Evolutionary conservation across 2,113 vertebrate genomes (phyloP).

Genomic region (Xyliphius kryptos): DNA sequence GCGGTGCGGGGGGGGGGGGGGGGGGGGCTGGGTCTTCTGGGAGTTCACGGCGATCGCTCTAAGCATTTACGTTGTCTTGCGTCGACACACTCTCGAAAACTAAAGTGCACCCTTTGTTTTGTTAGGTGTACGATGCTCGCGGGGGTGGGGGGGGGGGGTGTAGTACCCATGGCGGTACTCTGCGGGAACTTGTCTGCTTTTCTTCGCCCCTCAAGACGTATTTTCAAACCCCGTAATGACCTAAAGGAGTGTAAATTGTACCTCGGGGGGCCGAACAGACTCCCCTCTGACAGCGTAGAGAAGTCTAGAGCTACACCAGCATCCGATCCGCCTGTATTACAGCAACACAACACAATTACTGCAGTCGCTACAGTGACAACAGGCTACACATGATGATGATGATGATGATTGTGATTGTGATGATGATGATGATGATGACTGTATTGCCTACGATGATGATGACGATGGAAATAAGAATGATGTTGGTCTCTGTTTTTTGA

Average conservation of each 20-base stretch:
- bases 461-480: conserved; percentile 59
- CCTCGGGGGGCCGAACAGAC: no score
- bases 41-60: conserved; percentile 1
- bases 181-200: no score
- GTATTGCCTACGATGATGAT: conserved; percentile 47
- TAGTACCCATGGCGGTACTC: no score
- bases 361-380: conserved; percentile 12
- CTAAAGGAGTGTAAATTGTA: no score
- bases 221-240: no score
- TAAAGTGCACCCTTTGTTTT: no score
- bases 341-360: conserved; percentile 15
- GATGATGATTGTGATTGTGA: conserved; percentile 2
- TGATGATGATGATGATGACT: conserved; percentile 17
- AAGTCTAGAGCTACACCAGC: conserved; percentile 23
- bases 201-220: no score
- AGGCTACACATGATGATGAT: conserved; percentile 2
- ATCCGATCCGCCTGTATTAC: conserved; percentile 14
- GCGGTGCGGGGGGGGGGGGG: no score
- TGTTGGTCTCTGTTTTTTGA: conserved; percentile 54
- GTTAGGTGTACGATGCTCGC: no score
- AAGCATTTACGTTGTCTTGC: conserved; percentile 15
- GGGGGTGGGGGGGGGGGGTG: no score
- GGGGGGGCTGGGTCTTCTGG: background rate
- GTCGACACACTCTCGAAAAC: background rate
- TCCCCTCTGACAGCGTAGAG: background rate